Evolutionary conservation across 2,113 vertebrate genomes (phyloP).

Genomic region (Asarcornis scutulata): DNA sequence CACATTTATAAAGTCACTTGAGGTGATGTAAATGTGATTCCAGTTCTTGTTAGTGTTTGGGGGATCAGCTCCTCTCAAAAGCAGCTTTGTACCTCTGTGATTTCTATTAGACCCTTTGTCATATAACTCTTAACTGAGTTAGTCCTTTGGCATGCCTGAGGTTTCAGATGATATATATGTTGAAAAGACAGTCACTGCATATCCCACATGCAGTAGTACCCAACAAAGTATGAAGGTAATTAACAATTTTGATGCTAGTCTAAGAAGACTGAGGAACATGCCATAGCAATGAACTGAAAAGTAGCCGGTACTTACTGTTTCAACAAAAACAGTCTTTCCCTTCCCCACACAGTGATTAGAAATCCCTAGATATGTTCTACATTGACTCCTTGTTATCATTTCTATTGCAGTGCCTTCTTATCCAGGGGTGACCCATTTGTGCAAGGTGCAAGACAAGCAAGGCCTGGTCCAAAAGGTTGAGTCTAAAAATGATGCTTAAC

Average conservation of each 20-base stretch:
- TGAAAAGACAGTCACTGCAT: not conserved
- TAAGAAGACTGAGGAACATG: not conserved
- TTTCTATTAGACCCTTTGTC: not conserved
- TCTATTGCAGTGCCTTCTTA: not conserved
- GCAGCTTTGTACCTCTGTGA: not conserved
- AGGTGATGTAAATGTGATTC: slow-evolving; percentile 23
- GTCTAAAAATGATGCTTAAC: not conserved
- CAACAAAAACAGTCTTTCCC: not conserved
- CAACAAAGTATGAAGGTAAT: not conserved
- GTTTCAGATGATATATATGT: not conserved
- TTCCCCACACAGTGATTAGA: not conserved
- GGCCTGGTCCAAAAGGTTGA: not conserved
- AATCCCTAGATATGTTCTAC: not conserved
- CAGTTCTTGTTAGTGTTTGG: not conserved
- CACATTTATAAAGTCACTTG: slow-evolving; percentile 32
- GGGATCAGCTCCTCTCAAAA: not conserved
- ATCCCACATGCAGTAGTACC: not conserved
- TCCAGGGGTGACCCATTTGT: not conserved
- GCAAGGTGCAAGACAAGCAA: not conserved
- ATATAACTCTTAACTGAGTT: not conserved
- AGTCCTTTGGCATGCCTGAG: not conserved
- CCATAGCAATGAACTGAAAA: not conserved
- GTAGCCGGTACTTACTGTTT: not conserved
- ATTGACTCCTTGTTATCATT: not conserved
- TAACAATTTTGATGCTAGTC: not conserved